phyloP scores from a whole-genome alignment of 2,113 vertebrate genomes.

The Dissostichus mawsoni region DNA sequence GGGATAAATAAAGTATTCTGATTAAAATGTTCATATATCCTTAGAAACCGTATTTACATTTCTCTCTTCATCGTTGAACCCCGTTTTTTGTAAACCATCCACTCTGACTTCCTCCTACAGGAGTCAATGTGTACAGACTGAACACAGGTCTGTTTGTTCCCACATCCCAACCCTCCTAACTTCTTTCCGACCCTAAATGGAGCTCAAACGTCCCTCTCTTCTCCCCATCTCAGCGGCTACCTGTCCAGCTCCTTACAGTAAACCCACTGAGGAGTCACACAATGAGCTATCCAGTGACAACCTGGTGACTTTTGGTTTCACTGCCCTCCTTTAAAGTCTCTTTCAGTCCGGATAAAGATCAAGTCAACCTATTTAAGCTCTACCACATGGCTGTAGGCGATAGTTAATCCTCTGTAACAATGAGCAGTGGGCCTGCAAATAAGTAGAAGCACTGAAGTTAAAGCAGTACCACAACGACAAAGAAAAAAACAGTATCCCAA shows the following conservation, averaged over 20 bases:
- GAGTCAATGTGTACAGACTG: conserved; percentile 41
- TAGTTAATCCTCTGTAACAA: neutral
- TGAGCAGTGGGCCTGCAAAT: neutral
- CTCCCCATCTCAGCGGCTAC: conserved; percentile 31
- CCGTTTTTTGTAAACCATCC: neutral
- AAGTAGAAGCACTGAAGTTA: neutral
- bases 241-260: conserved; percentile 52
- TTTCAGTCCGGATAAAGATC: conserved; percentile 34
- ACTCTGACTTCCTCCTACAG: conserved; percentile 41
- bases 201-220: conserved; percentile 48
- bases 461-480: too few species aligned
- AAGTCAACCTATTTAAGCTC: conserved; percentile 25
- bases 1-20: too few species aligned
- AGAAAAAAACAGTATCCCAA: too few species aligned
- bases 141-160: conserved; percentile 81
- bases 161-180: conserved; percentile 45
- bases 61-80: neutral
- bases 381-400: conserved; percentile 26
- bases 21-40: too few species aligned
- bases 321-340: conserved; percentile 12
- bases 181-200: conserved; percentile 49
- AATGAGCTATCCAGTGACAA: conserved; percentile 34
- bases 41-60: neutral
- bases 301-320: conserved; percentile 13
- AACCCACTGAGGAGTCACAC: conserved; percentile 33